Evolutionary conservation across 2,797 vertebrate genomes (phyloP), one percentile per base, ranked within the genome.

Genomic region (Carapus acus): DNA sequence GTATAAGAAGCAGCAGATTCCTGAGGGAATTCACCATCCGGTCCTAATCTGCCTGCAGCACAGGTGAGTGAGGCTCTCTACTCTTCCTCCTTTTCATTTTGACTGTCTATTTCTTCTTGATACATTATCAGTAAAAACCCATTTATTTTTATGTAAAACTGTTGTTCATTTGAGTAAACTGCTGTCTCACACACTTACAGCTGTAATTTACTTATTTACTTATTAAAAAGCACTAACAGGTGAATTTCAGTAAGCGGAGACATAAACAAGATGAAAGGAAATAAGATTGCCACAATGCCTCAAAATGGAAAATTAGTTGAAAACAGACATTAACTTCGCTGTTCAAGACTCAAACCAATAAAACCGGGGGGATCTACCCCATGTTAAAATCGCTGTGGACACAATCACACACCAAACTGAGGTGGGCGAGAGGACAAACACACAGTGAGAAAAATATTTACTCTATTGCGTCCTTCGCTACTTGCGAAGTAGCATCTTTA

Each of bases 21-120:
- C 17, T 2, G 2, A 20, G 48, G 41, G 8, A 50, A 37, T 49
- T 14, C 65, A 80, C 68, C 80, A 80, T 72, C 73, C 5, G 44
- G 62, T 82, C 71, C 55, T 56, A 16, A 34, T 65, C 38, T 22
- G 69, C 54, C 75, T 67, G 63, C 43, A 7, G 17, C 39, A 65
- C 70, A 77, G 77, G 85, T 86, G 54, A 80, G 85, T n/a, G n/a
- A n/a, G n/a, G n/a, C n/a, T 75, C 20, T 1, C 23, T 52, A 18
- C 9, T 7, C 4, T 21, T 6, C 2, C 27, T 4, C 8, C 8
- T 6, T 34, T 29, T 29, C 6, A 29, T 29, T 6, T 29, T 29
- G 27, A 29, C 11, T 6, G 6, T 29, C 6, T 6, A 36, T 15
- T 36, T 3, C 7, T 36, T 36, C 34, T 36, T n/a, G n/a, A n/a